phyloP scores from a whole-genome alignment of 2,113 vertebrate genomes.

The Megalops atlanticus region DNA sequence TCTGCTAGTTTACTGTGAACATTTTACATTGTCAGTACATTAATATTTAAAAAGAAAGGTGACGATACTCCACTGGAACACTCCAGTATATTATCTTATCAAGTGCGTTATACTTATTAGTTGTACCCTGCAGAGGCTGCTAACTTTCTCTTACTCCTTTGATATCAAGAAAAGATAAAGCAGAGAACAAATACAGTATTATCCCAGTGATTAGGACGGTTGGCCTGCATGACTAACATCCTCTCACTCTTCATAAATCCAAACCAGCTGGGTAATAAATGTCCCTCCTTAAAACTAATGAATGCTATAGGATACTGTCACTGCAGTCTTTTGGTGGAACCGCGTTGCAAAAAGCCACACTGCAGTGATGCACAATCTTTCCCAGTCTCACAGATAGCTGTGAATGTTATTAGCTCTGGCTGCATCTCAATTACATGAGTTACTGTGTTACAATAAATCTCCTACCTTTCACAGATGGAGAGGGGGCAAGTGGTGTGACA shows the following conservation, averaged over 20 bases:
- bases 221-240: background rate
- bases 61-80: background rate
- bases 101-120: too few species aligned
- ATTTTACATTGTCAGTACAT: too few species aligned
- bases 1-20: too few species aligned
- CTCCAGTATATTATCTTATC: background rate
- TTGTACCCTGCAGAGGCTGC: background rate
- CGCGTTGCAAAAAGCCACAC: background rate
- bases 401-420: background rate
- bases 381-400: background rate
- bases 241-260: background rate
- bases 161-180: background rate
- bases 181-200: background rate
- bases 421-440: conserved; percentile 5
- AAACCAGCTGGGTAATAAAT: background rate
- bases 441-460: background rate
- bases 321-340: background rate
- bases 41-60: too few species aligned
- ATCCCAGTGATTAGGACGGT: background rate
- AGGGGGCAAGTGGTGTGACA: background rate
- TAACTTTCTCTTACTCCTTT: background rate
- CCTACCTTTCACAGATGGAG: background rate
- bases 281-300: background rate
- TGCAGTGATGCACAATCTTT: background rate
- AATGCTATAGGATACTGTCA: background rate